A percentile compares a stretch with the other conserved stretches of the same genome.
Evolutionary conservation across 2,888 invertebrate species (phyloP).

Genomic region (Rapana venosa): DNA sequence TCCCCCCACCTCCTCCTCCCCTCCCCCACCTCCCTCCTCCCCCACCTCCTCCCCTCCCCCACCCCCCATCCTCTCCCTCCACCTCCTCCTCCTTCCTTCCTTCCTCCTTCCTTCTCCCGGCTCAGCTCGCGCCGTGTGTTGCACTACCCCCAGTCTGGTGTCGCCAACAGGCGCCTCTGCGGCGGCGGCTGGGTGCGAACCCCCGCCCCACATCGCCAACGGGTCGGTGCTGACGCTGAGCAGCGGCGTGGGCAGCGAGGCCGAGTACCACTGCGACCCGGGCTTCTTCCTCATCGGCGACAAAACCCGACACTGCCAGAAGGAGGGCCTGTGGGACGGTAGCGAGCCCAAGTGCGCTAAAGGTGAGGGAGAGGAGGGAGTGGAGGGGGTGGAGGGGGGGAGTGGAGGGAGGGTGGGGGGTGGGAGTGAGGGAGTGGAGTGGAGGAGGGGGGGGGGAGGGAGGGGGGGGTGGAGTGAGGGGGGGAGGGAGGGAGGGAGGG

Average conservation of each 20-base stretch:
- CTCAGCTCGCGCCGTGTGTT: constrained; percentile 24
- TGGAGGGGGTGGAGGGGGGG: background rate
- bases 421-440: background rate
- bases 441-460: background rate
- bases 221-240: constrained; percentile 59
- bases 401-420: background rate
- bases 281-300: constrained; percentile 63
- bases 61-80: too few species aligned
- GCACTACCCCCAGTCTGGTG: background rate
- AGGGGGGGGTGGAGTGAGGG: background rate
- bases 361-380: constrained; percentile 50
- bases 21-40: background rate
- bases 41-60: constrained; percentile 2
- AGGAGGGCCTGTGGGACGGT: constrained; percentile 63
- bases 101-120: background rate
- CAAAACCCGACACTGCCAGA: constrained; percentile 57
- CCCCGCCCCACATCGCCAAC: constrained; percentile 57
- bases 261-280: constrained; percentile 58
- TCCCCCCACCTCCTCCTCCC: background rate
- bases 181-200: constrained; percentile 64
- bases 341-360: constrained; percentile 65
- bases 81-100: background rate
- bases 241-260: constrained; percentile 55
- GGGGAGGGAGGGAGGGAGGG: too few species aligned
- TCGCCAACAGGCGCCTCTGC: constrained; percentile 28